Percentiles rank a stretch among this genome's conserved stretches.
Evolutionary conservation across 2,888 invertebrate genomes (phyloP).

Genomic region (Nebria brevicollis): DNA sequence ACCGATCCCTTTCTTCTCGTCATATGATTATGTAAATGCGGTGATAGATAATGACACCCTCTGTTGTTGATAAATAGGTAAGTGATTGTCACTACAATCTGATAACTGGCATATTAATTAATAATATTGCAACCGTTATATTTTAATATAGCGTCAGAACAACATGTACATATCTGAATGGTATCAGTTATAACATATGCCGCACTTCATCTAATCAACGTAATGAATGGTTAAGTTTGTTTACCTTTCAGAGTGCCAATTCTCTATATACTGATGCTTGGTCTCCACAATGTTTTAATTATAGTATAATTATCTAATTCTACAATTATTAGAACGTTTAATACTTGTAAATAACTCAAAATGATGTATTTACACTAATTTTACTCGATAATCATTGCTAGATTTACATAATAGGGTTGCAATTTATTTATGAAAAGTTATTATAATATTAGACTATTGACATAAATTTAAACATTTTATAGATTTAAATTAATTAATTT

Average conservation of each 20-base stretch:
- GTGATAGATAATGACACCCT: not conserved
- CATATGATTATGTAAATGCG: too few species aligned
- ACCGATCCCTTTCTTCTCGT: too few species aligned
- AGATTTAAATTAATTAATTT: too few species aligned
- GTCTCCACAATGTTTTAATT: not conserved
- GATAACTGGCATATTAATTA: constrained; percentile 36
- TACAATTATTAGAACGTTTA: not conserved
- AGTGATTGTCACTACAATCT: constrained; percentile 29
- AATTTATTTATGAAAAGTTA: too few species aligned
- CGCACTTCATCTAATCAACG: constrained; percentile 39
- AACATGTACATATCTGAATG: constrained; percentile 29
- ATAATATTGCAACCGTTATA: constrained; percentile 40
- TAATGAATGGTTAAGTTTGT: constrained; percentile 36
- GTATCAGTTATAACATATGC: constrained; percentile 34
- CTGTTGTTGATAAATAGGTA: constrained; percentile 2
- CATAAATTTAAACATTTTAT: too few species aligned
- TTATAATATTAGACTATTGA: too few species aligned
- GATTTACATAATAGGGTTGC: too few species aligned
- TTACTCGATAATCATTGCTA: too few species aligned
- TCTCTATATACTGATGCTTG: not conserved
- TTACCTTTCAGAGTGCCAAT: not conserved
- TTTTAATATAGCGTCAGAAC: constrained; percentile 16
- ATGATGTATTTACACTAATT: too few species aligned
- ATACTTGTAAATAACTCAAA: too few species aligned
- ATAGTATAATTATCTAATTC: not conserved